Evolutionary conservation across 2,113 vertebrate genomes (phyloP).

Genomic region (Callopanchax toddi): DNA sequence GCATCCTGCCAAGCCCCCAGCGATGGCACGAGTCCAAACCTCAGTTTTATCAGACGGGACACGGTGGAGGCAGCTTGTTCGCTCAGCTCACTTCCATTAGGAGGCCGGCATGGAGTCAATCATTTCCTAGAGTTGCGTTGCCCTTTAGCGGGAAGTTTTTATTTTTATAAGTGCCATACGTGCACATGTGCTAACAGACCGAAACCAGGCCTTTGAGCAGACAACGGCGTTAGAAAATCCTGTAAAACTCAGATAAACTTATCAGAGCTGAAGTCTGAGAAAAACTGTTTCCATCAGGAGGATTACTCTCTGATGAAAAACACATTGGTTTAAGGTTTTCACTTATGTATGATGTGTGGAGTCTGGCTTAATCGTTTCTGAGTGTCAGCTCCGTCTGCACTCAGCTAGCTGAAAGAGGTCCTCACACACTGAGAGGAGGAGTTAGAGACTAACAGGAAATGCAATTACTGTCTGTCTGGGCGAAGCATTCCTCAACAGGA

Average conservation of each 20-base stretch:
- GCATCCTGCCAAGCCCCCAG: conserved; percentile 68
- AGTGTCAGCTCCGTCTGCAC: conserved; percentile 5
- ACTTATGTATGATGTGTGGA: conserved; percentile 11
- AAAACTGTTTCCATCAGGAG: conserved; percentile 31
- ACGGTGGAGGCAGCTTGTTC: conserved; percentile 64
- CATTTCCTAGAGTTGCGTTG: conserved; percentile 39
- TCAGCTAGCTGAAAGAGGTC: conserved; percentile 31
- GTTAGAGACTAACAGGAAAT: conserved; percentile 74
- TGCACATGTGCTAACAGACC: conserved; percentile 18
- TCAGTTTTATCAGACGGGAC: conserved; percentile 73
- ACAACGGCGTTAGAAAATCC: conserved; percentile 44
- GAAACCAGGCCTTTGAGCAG: conserved; percentile 23
- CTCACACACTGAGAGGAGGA: conserved; percentile 23
- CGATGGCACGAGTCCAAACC: conserved; percentile 66
- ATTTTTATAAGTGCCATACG: conserved; percentile 56
- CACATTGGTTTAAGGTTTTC: conserved; percentile 16
- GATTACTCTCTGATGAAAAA: conserved; percentile 49
- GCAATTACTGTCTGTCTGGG: conserved; percentile 76
- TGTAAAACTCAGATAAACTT: conserved; percentile 32
- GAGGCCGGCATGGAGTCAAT: conserved; percentile 47
- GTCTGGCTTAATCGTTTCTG: conserved; percentile 19
- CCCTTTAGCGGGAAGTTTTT: conserved; percentile 47
- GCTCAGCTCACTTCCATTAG: conserved; percentile 58
- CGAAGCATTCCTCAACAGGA: conserved; percentile 59
- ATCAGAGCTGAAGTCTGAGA: conserved; percentile 46